Evolutionary conservation across 2,797 vertebrate genomes (phyloP), one percentile per base, ranked within the genome.

Genomic region (Eulemur rubriventer): DNA sequence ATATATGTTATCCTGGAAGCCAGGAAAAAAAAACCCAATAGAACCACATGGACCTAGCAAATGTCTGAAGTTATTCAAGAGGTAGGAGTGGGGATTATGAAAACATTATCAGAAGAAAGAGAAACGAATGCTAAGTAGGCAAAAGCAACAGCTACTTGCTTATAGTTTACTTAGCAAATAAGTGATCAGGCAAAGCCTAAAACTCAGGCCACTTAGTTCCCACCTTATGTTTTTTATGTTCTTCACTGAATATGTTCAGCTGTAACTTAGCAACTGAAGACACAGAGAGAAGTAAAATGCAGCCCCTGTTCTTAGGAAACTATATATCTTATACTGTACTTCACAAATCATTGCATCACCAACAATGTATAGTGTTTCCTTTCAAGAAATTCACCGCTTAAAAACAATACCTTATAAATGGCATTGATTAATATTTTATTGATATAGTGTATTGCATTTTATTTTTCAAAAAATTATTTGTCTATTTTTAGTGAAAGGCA

Each of bases 141-240:
- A 83, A 92, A 91, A 76, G 9, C 41, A 88, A 95, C 20, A 92
- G 57, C 11, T 59, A 50, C 20, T 48, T 87, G 9, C 7, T 59
- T 12, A 63, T 22, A 80, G 10, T 65, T 78, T 83, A 80, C 14
- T 65, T 18, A 80, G 18, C 38, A 89, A 79, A 28, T 89, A 85
- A 94, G 7, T 61, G 24, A 55, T 52, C 26, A 78, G 9, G 38
- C 13, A 80, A 81, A 48, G 16, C 65, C 52, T 46, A 7, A 70
- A 46, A 80, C 41, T 73, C 7, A 81, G 33, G 41, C 22, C 22
- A 72, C 48, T 81, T 67, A 78, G 3, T 81, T 78, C 1, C 1
- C 18, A 59, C 28, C 24, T 22, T 84, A n/a, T 43, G 9, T 13
- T 76, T 75, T 20, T 63, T n/a, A 43, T 30, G 3, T 7, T 38